These are phyloP conservation scores for Periplaneta americana DNA, from an alignment of 1,140 invertebrate species.

Conservation along the genomic window DNA sequence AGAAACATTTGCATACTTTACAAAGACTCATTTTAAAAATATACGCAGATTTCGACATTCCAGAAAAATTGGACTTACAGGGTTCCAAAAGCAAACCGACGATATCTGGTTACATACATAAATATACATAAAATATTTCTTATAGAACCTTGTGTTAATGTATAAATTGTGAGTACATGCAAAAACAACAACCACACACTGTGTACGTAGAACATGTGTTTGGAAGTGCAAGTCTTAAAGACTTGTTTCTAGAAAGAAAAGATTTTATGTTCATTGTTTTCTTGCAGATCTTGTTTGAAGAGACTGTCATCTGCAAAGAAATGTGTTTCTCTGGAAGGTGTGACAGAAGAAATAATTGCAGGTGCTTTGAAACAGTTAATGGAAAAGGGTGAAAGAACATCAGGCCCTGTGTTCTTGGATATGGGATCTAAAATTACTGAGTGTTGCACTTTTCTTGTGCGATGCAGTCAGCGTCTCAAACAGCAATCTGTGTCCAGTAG, in stretches of 20 bases:
- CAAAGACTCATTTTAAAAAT: no score
- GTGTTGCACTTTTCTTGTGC: slow-evolving; percentile 58
- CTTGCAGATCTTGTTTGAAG: slow-evolving; percentile 44
- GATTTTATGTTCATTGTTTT: background rate
- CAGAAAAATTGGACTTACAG: no score
- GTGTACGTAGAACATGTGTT: background rate
- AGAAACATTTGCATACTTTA: no score
- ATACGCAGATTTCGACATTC: no score
- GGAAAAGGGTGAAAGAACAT: slow-evolving; percentile 55
- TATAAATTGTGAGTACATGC: background rate
- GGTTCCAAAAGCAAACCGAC: background rate
- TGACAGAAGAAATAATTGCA: slow-evolving; percentile 49
- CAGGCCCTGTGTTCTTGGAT: slow-evolving; percentile 54
- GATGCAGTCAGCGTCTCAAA: slow-evolving; percentile 42
- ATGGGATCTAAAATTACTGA: slow-evolving; percentile 58
- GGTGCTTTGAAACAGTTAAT: slow-evolving; percentile 51
- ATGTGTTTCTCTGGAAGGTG: slow-evolving; percentile 48
- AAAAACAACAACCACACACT: background rate
- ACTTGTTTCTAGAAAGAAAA: background rate
- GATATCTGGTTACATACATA: background rate
- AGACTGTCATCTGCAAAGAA: slow-evolving; percentile 53
- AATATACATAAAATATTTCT: background rate
- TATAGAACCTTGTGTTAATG: background rate
- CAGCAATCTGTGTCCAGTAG: slow-evolving; percentile 24
- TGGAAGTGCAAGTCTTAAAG: background rate